Evolutionary conservation across 2,797 vertebrate genomes (phyloP), one percentile per base, ranked within the genome.

Genomic region (Hyperoplus lanceolatus): DNA sequence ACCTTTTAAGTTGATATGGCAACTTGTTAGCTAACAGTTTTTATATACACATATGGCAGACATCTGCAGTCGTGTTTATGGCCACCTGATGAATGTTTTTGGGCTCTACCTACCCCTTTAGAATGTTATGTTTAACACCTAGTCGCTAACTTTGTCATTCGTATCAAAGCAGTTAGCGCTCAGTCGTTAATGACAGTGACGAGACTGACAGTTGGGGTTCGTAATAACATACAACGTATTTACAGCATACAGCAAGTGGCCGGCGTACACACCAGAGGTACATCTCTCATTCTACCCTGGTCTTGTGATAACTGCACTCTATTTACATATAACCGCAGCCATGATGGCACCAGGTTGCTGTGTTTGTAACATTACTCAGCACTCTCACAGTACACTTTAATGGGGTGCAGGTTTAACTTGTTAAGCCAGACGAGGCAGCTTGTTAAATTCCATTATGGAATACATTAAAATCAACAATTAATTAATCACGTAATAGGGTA

Each of bases 321-420:
- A 4, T 54, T 67, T 68, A 38, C 38, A 16, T 55, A 1, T 49
- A 55, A 49, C 5, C 41, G 15, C 3, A 2, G 36, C 5, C 56
- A 50, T 15, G 59, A 56, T 59, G 36, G 21, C 41, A 21, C 61
- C 60, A 54, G 2, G 51, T 62, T 57, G 53, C 0, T 12, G 18
- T 41, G 21, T 68, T 57, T 14, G 39, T 65, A 42, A 60, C 15
- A 79, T 63, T 45, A 50, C 54, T 78, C 21, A 67, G 21, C 39
- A 57, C 4, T n/a, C 16, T 3, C 29, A 57, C 14, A 11, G 7
- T 60, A 5, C 8, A 14, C 13, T 59, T 41, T 50, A 39, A 70
- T 41, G 14, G 6, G 3, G 7, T 57, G 14, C 80, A 61, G 54
- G 84, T 70, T 63, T 51, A 43, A 82, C 79, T 38, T 15, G 84